Percentiles rank a stretch among this genome's conserved stretches.
Evolutionary conservation across 1,140 invertebrate genomes (phyloP).

Genomic region (Pollicipes pollicipes): DNA sequence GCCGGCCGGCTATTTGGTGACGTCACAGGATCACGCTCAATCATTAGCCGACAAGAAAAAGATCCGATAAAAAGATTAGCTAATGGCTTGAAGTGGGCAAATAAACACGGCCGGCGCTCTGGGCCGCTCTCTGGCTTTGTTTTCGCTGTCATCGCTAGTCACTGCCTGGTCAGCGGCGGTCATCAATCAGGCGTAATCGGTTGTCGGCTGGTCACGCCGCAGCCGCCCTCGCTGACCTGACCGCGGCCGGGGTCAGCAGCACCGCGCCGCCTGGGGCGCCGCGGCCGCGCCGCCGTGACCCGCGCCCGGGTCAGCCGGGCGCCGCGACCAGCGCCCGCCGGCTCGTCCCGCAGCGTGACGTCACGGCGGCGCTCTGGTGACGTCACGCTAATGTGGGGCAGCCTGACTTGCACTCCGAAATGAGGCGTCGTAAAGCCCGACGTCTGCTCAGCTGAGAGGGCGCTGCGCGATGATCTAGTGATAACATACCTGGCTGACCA

Average conservation of each 20-base stretch:
- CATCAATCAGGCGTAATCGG: neutral
- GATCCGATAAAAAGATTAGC: conserved; percentile 2
- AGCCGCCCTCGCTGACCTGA: neutral
- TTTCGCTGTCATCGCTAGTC: neutral
- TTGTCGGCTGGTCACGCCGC: neutral
- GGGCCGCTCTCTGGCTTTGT: neutral
- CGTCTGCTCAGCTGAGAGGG: no score
- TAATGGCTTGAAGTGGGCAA: conserved; percentile 1
- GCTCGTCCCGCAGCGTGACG: neutral
- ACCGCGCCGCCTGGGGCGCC: no score
- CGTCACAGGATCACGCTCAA: neutral
- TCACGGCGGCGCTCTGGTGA: neutral
- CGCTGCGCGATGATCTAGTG: neutral
- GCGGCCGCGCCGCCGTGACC: neutral
- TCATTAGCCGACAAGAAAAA: neutral
- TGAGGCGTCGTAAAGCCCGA: no score
- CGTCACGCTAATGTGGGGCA: neutral
- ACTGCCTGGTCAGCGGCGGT: neutral
- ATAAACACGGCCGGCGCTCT: neutral
- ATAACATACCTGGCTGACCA: neutral
- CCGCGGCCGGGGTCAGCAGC: neutral
- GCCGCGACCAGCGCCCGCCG: no score
- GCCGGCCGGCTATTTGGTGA: neutral
- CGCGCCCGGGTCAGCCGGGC: neutral
- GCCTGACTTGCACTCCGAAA: neutral